Conservation (phyloP, 1,140 invertebrate genomes). For the Euura saliciscinereae region DNA sequence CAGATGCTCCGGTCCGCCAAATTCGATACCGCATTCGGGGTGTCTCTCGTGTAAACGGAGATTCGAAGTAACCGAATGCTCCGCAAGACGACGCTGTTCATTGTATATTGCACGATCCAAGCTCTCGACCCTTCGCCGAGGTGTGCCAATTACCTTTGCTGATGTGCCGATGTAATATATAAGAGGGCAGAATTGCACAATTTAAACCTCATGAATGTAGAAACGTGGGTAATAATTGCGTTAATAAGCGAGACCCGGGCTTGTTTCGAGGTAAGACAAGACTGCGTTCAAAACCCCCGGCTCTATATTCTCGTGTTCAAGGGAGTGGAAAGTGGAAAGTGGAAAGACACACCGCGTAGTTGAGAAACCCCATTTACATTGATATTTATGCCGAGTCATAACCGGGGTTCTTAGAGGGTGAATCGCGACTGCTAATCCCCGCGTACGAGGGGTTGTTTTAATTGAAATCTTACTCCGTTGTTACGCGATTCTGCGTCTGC, state of each 20-base stretch:
- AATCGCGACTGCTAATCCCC: slow-evolving; percentile 4
- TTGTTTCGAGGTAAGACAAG: background rate
- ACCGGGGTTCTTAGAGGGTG: background rate
- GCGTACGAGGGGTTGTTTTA: slow-evolving; percentile 6
- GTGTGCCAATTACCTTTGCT: too few relatives aligned
- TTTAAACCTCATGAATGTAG: slow-evolving; percentile 7
- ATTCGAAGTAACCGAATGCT: too few relatives aligned
- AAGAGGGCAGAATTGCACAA: background rate
- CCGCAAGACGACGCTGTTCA: too few relatives aligned
- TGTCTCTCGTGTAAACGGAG: too few relatives aligned
- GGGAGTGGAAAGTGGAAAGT: too few relatives aligned
- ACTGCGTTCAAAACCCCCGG: background rate
- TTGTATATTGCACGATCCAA: too few relatives aligned
- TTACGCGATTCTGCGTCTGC: background rate
- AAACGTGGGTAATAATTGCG: slow-evolving; percentile 7
- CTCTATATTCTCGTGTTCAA: background rate
- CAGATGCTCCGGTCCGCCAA: too few relatives aligned
- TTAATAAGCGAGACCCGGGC: background rate
- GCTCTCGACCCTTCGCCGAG: too few relatives aligned
- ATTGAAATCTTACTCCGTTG: slow-evolving; percentile 2
- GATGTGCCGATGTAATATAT: background rate
- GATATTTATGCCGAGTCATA: slow-evolving; percentile 7
- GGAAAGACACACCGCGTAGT: background rate
- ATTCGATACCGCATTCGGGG: too few relatives aligned
- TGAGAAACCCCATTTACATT: background rate